Percentiles rank a stretch among this genome's conserved stretches.
Conservation (phyloP, 2,888 invertebrate species). For the Pterostichus madidus region DNA sequence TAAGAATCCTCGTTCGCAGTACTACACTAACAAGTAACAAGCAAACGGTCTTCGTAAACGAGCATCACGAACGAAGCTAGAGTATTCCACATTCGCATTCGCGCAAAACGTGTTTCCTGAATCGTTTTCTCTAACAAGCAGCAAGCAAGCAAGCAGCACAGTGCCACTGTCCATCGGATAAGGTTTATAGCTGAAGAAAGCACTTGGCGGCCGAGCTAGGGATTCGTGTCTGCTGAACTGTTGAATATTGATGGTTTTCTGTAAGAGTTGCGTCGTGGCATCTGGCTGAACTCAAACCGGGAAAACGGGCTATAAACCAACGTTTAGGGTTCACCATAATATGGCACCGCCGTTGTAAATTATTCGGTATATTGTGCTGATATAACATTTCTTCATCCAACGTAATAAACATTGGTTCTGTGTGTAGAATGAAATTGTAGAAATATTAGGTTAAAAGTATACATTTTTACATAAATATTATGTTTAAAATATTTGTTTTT, state of each 20-base stretch:
- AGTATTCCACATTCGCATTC: constrained; percentile 22
- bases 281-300: not conserved
- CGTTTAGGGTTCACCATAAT: constrained; percentile 18
- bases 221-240: constrained; percentile 37
- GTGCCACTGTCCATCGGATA: constrained; percentile 32
- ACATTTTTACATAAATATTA: too few species aligned
- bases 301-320: constrained; percentile 18
- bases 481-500: too few species aligned
- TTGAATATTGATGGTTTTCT: constrained; percentile 45
- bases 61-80: not conserved
- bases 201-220: not conserved
- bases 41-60: not conserved
- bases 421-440: not conserved
- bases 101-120: constrained; percentile 19
- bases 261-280: not conserved
- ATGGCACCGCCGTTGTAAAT: constrained; percentile 11
- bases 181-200: constrained; percentile 44
- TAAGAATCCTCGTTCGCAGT: too few species aligned
- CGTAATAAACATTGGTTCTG: constrained; percentile 29
- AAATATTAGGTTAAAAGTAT: too few species aligned
- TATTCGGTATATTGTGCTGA: constrained; percentile 44
- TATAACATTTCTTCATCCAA: constrained; percentile 20
- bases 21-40: not conserved
- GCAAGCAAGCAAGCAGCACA: not conserved
- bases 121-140: constrained; percentile 7